Base-by-base conservation (phyloP, 2,888 invertebrate species). In the Hemithea aestivaria region DNA sequence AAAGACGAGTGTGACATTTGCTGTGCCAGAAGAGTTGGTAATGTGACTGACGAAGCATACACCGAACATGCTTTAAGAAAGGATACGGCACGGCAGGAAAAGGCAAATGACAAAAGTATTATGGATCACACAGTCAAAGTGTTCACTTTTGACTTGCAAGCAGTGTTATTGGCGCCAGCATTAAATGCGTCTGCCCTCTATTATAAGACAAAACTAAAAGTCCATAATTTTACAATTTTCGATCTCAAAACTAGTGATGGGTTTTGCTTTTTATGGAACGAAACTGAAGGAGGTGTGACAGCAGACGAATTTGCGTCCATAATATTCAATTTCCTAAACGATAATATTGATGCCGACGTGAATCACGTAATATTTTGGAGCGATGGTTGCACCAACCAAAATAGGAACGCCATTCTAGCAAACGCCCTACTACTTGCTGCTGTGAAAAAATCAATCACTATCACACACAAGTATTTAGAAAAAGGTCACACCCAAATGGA, bases 401-500 rank as follows among this genome's bases (percentile, higher is more conserved):
- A 21, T 11, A 26, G 20, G 34, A 45, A 23, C 45, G 35, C 32
- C 27, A 48, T 10, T n/a, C 42, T 6, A 11, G 16, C 25, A 21
- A 34, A 38, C 11, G 26, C 26, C 10, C 10, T 26, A 6, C 6
- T 26, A 4, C 10, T 11, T 26, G 6, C 11, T 7, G 10, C 7
- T 7, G 7, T 10, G 11, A 10, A 26, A 26, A 10, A 26, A 6
- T 7, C 7, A 5, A 12, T 50, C n/a, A 27, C 26, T 6, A 55
- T 55, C 2, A 58, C 53, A 3, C 60, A 61, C 28, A 59, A 61
- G 23, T 58, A 41, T 25, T 36, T 61, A 5, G 60, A 56, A 38
- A 51, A 49, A 20, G 61, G 56, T 16, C 58, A 62, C 32, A 57
- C 56, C 1, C 58, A 60, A 27, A 48, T 52, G 42, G 52, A 48